Evolutionary conservation across 2,113 vertebrate genomes (phyloP).

Genomic region (Hydrochoerus hydrochaeris): DNA sequence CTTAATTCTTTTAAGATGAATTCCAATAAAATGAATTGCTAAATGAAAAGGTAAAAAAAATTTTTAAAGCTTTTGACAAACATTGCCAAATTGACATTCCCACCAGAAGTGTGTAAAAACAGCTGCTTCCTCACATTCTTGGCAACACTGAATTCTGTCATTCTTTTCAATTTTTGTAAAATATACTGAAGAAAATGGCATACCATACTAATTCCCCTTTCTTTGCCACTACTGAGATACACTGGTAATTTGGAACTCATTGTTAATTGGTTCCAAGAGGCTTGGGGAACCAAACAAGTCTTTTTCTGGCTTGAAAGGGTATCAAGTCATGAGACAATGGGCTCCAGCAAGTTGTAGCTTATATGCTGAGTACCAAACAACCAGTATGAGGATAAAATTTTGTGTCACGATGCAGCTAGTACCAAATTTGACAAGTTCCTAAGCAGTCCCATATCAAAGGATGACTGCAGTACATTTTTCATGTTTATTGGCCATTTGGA

Average conservation of each 20-base stretch:
- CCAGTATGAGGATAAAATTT: background rate
- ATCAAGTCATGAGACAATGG: background rate
- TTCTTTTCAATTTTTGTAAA: constrained; percentile 54
- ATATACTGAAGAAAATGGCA: constrained; percentile 58
- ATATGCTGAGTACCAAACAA: background rate
- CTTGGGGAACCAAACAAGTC: background rate
- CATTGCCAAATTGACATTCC: constrained; percentile 31
- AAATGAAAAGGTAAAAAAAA: constrained; percentile 28
- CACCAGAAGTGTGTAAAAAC: background rate
- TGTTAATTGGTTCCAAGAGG: background rate
- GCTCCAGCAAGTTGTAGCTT: background rate
- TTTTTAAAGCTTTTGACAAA: constrained; percentile 59
- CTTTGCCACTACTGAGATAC: constrained; percentile 32
- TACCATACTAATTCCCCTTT: constrained; percentile 41
- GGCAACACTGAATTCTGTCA: constrained; percentile 46
- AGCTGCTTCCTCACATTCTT: constrained; percentile 9
- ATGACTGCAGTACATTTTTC: constrained; percentile 9
- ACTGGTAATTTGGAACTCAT: background rate
- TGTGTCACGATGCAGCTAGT: background rate
- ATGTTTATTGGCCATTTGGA: constrained; percentile 23
- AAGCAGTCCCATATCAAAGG: background rate
- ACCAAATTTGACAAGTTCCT: background rate
- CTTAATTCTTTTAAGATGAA: constrained; percentile 63
- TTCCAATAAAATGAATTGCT: constrained; percentile 39
- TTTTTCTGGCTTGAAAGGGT: background rate